Base-by-base conservation (phyloP, 37 sponge, comb jelly and placozoan genomes). In the Cliona cf. orientalis region DNA sequence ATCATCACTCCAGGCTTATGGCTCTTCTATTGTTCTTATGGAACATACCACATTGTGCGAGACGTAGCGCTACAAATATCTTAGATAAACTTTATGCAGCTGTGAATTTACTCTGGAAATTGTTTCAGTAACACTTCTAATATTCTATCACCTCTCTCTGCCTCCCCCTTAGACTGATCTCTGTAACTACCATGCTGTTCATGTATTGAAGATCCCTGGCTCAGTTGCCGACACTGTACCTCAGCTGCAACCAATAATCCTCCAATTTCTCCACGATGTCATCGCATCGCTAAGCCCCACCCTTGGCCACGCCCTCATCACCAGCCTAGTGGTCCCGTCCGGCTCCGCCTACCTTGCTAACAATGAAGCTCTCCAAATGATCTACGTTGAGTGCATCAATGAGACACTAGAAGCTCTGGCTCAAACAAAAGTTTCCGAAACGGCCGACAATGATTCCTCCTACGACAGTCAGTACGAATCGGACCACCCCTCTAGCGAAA, bases 291-390 rank as follows among this genome's bases (percentile, higher is more conserved):
- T 36, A 25, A 72, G 77, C 68, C 89, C 93, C 19, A 19, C 75
- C 36, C 61, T 84, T 7, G 89, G 89, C 58, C 93, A 92, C 61
- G 74, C 82, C 69, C 72, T 92, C 46, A 80, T 92, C 60, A 49
- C 40, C 12, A 74, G 44, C 46, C 85, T 92, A 46, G 78, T 60
- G 11, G 81, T 75, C 31, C 7, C 56, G 1, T 19, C 40, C 0
- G 58, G 23, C 42, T 46, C 80, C n/a, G 71, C 73, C 23, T 34
- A 79, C 46, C 55, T 88, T 1, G 23, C 69, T 37, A 88, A 78
- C 82, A 88, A 88, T 41, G 80, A 85, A 46, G 26, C 64, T 32
- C 69, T 92, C 14, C 93, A 92, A 61, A 61, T 64, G 32, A 35
- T 88, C 33, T 92, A 88, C 63, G 7, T 92, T 5, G 74, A 92